Evolutionary conservation across 1,140 invertebrate species (phyloP).

Genomic region (Eriosoma lanigerum): DNA sequence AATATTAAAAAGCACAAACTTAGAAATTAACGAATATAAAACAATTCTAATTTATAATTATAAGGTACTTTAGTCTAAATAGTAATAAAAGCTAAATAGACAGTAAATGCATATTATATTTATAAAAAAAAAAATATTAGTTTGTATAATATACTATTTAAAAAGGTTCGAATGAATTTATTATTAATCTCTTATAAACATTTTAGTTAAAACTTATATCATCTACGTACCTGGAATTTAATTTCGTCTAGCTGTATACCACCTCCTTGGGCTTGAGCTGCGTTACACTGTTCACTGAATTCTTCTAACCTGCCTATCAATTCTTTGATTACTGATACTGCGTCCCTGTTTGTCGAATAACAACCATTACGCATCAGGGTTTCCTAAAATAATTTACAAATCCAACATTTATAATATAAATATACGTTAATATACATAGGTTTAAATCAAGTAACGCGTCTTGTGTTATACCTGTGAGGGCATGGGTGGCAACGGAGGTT

Average conservation of each 20-base stretch:
- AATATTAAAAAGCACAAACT: not conserved
- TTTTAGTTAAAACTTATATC: too few relatives aligned
- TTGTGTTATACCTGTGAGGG: slow-evolving; percentile 66
- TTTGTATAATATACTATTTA: too few relatives aligned
- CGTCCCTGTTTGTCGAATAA: slow-evolving; percentile 52
- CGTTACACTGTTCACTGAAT: slow-evolving; percentile 68
- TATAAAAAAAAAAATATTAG: too few relatives aligned
- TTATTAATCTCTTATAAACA: too few relatives aligned
- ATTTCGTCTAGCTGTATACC: slow-evolving; percentile 71
- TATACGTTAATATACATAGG: too few relatives aligned
- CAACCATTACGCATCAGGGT: slow-evolving; percentile 53
- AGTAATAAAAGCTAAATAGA: too few relatives aligned
- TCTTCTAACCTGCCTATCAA: slow-evolving; percentile 68
- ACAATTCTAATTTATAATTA: too few relatives aligned
- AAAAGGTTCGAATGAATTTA: too few relatives aligned
- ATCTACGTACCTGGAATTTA: slow-evolving; percentile 65
- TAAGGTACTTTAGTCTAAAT: too few relatives aligned
- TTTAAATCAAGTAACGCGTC: too few relatives aligned
- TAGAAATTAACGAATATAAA: not conserved
- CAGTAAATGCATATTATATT: too few relatives aligned
- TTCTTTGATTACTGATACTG: slow-evolving; percentile 59
- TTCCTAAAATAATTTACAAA: slow-evolving; percentile 41
- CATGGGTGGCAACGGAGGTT: slow-evolving; percentile 71
- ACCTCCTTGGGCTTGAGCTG: slow-evolving; percentile 69
- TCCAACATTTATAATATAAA: too few relatives aligned